A percentile compares a stretch with the other conserved stretches of the same genome.
Evolutionary conservation across 2,113 vertebrate species (phyloP).

Genomic region (Grammomys surdaster): DNA sequence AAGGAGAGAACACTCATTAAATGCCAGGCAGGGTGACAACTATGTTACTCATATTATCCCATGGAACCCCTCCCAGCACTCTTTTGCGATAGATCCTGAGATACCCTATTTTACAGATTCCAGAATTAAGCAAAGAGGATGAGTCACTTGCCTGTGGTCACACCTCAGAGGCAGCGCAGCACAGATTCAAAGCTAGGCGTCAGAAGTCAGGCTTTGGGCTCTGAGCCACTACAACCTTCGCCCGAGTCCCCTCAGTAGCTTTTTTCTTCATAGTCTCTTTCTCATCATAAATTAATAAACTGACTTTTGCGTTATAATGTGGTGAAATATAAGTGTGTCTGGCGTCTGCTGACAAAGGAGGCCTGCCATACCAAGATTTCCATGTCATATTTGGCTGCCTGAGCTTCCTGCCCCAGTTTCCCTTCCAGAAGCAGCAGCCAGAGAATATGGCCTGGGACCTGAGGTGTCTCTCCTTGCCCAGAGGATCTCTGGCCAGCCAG

Average conservation of each 20-base stretch:
- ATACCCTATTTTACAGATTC: not conserved
- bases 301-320: not conserved
- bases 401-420: not conserved
- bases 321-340: not conserved
- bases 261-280: not conserved
- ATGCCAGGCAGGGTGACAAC: not conserved
- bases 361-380: not conserved
- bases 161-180: not conserved
- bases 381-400: not conserved
- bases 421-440: not conserved
- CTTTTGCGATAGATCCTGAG: not conserved
- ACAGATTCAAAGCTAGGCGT: not conserved
- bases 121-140: not conserved
- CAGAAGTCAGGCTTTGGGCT: not conserved
- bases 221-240: rapidly evolving
- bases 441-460: not conserved
- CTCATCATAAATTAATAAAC: not conserved
- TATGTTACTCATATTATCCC: not conserved
- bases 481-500: not conserved
- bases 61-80: not conserved
- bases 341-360: not conserved
- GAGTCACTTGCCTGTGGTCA: not conserved
- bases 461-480: rapidly evolving
- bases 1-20: not conserved
- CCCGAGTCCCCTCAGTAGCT: not conserved